These are phyloP conservation scores for Cephalophus harveyi DNA, from an alignment of 2,113 vertebrate species.

Conservation along the genomic window DNA sequence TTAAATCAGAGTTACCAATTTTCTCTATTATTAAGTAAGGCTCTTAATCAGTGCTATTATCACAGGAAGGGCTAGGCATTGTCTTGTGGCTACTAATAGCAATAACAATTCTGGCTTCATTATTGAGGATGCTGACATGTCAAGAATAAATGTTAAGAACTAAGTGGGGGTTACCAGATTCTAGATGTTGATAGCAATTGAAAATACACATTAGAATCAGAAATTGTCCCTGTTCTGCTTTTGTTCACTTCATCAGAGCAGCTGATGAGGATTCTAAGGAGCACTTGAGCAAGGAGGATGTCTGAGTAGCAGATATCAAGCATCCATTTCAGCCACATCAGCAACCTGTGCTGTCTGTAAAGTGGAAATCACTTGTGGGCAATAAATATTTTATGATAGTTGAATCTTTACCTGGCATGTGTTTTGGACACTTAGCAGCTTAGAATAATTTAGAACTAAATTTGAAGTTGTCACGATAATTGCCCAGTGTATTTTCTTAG, in stretches of 20 bases:
- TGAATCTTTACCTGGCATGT: not conserved
- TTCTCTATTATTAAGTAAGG: not conserved
- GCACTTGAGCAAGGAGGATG: not conserved
- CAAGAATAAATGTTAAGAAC: not conserved
- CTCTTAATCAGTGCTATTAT: not conserved
- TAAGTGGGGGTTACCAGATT: not conserved
- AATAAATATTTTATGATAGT: not conserved
- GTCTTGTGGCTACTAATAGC: not conserved
- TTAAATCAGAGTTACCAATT: not conserved
- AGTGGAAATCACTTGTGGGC: not conserved
- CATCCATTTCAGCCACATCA: not conserved
- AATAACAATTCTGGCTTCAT: not conserved
- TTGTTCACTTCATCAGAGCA: not conserved
- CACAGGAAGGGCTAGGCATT: not conserved
- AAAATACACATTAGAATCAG: not conserved
- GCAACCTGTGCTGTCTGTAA: not conserved
- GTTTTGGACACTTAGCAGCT: not conserved
- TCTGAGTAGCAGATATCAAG: not conserved
- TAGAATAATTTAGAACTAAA: not conserved
- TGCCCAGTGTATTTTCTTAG: not conserved
- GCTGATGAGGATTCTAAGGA: not conserved
- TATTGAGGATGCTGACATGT: not conserved
- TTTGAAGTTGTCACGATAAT: not conserved
- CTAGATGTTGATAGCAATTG: not conserved
- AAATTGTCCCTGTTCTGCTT: not conserved